Base-by-base conservation (phyloP, 2,797 vertebrate species). In the Ciconia nigra region DNA sequence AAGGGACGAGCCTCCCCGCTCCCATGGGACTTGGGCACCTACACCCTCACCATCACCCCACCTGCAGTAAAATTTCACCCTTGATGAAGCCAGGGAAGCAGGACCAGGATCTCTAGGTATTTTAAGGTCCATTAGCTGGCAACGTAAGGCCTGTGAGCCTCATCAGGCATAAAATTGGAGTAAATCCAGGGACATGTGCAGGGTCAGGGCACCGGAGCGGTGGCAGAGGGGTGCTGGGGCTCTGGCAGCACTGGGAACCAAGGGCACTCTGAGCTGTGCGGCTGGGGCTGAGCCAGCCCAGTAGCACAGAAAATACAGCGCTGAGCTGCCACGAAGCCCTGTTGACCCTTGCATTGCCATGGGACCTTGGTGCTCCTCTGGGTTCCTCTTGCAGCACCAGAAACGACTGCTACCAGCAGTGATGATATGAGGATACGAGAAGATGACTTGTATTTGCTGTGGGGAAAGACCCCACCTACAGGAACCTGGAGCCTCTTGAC, bases 91-190 rank as follows among this genome's bases (percentile, higher is more conserved):
- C 87, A 46, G 70, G 16, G 51, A 52, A 66, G 89, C 70, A 87
- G 46, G 29, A n/a, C 26, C 12, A 17, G 54, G 49, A 72, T 84
- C 58, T 79, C 42, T 14, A 17, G 73, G 62, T 7, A 25, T 73
- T 91, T 95, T 47, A 69, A 87, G 78, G 84, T 73, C 91, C 91
- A 62, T 93, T 91, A 66, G 69, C 61, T 8, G 54, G 41, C 66
- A 79, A 20, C 0, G 0, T 49, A 35, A 79, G 26, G 49, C 39
- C 66, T 76, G 73, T 92, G 73, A 92, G 69, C 41, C 69, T 90
- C 78, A n/a, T 33, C 66, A 79, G 46, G 77, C 54, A 54, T 55
- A 42, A 93, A 69, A 69, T 0, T 72, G 84, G 81, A 87, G 51
- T 20, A 10, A 89, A 54, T 70, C 63, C 94, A 92, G 81, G 65